Base-by-base conservation (phyloP, 2,888 invertebrate species). In the Xestia c-nigrum region DNA sequence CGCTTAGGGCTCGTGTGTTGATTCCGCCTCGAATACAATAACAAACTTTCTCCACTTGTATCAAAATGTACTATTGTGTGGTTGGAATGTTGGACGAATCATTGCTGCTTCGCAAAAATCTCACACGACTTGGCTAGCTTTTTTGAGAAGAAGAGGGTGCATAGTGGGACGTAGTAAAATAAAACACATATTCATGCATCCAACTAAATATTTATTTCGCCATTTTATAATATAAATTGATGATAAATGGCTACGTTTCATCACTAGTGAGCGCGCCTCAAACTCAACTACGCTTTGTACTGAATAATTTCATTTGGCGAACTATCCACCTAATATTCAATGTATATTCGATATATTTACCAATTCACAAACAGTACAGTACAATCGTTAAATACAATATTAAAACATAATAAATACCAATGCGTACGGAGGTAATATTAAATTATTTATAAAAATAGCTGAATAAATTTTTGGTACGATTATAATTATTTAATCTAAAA, bases 191-290 rank as follows among this genome's bases (percentile, higher is more conserved):
- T 79, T 74, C 81, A 90, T 91, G 90, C 89, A 91, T 92, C 91
- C 92, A 94, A 94, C 94, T 95, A 95, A 93, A 95, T 94, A 87
- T 96, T 94, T 96, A 95, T 95, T 95, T 92, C 93, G 93, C 91
- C 88, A 92, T 92, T 91, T 90, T 93, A 93, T 91, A 91, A 68
- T 92, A 92, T 92, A 90, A 91, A 91, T 92, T 89, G 89, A 92
- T 92, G 91, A 92, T 88, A 94, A 93, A 93, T 92, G 92, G 91
- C 94, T 94, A 94, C 91, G 88, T 73, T 82, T 88, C 88, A 88
- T 88, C 88, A 88, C 90, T 91, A 91, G 87, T 85, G 85, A 89
- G 86, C 89, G 86, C 88, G 76, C 87, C 85, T 80, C 88, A 88
- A 86, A 90, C 86, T 82, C 89, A 86, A 90, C 94, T 95, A 94